phyloP scores from a whole-genome alignment of 2,797 vertebrate genomes.

The Syndactyla subalaris region DNA sequence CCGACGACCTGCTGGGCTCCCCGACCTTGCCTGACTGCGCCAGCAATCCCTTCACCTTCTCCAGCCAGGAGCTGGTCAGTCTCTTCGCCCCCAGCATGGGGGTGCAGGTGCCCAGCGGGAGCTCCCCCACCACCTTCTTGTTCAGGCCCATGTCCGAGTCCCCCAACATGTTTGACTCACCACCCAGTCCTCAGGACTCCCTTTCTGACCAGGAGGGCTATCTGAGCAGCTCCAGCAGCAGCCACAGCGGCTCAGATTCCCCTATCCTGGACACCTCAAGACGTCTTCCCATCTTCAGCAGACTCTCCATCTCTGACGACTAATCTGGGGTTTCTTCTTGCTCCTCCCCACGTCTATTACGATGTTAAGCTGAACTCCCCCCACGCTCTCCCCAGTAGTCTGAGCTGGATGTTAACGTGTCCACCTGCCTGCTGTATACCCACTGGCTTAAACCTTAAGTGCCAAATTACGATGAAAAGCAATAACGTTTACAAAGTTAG shows the following conservation, averaged over 20 bases:
- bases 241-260: conserved; percentile 94
- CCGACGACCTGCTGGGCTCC: conserved; percentile 86
- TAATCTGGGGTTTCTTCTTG: conserved; percentile 76
- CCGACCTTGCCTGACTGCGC: conserved; percentile 87
- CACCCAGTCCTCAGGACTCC: conserved; percentile 94
- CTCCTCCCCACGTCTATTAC: conserved; percentile 50
- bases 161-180: conserved; percentile 90
- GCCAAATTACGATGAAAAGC: conserved; percentile 80
- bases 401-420: conserved; percentile 65
- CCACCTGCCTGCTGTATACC: conserved; percentile 72
- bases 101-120: conserved; percentile 81
- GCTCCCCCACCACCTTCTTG: conserved; percentile 87
- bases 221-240: conserved; percentile 97
- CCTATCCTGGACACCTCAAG: conserved; percentile 93
- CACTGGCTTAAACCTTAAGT: conserved; percentile 79
- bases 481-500: conserved; percentile 85
- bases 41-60: conserved; percentile 96
- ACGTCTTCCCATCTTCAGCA: conserved; percentile 98
- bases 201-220: conserved; percentile 98
- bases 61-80: conserved; percentile 97
- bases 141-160: conserved; percentile 94
- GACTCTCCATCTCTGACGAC: conserved; percentile 97
- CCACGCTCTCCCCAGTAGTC: neutral
- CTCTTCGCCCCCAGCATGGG: conserved; percentile 91
- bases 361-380: conserved; percentile 77